Base-by-base conservation (phyloP, 2,113 vertebrate genomes). In the Thymallus thymallus region DNA sequence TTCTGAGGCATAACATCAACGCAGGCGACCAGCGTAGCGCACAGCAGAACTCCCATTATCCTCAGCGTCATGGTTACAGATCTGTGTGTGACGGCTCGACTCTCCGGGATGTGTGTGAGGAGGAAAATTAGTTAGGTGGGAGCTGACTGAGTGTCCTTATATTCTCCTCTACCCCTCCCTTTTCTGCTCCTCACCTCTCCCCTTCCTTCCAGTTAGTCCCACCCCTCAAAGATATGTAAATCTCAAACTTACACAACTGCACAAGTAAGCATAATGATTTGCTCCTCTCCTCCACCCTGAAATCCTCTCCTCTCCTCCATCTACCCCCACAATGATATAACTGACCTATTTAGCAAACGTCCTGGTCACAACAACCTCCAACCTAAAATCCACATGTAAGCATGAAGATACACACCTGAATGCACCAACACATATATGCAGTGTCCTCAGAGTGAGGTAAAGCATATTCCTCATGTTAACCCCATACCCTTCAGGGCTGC, bases 171-270 rank as follows among this genome's bases (percentile, higher is more conserved):
- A 29, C 9, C 20, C 46, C n/a, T 4, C 51, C 41, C 41, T 23
- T 35, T 7, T 35, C 32, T 16, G 16, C 46, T 48, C 14, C 12
- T 48, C 46, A 13, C 12, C 26, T 26, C 26, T n/a, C 46, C 3
- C 32, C 20, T 20, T 20, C 9, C 20, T 10, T 68, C 35, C 66
- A 45, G 35, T 20, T 20, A 26, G 6, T 65, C 63, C 64, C 29
- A 6, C 6, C 29, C 70, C 48, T 29, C 9, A 76, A 5, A 1
- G 20, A 65, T 74, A 84, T 83, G 73, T 74, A 72, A 88, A 85
- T 79, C 30, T 41, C 0, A n/a, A n/a, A 12, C 78, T 90, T 90
- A 82, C 81, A 89, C 87, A 90, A 90, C 79, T 70, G 66, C 81
- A 82, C 32, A 22, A 76, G 82, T 22, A 22, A 60, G 16, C 56